Conservation (phyloP, 1,140 invertebrate genomes). For the Nylanderia fulva region DNA sequence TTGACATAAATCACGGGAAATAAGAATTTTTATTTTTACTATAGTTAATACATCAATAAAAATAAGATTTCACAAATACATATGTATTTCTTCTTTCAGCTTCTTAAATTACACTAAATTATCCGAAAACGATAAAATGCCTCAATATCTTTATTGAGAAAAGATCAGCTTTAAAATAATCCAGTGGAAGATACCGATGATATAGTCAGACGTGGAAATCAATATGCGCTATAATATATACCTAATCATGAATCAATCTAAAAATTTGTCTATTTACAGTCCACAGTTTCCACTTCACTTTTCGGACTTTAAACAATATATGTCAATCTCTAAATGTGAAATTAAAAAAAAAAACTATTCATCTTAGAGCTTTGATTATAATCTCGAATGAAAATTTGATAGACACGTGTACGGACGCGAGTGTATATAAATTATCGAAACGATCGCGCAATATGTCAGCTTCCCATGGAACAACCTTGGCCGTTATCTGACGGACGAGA, state of each 20-base stretch:
- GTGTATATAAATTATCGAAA: no score
- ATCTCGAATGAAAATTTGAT: no score
- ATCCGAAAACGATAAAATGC: not conserved
- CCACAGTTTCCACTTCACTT: no score
- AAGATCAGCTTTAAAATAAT: not conserved
- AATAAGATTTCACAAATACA: not conserved
- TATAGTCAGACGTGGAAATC: slow-evolving; percentile 11
- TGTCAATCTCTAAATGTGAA: no score
- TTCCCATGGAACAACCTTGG: slow-evolving; percentile 19
- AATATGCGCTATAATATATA: not conserved
- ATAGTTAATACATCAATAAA: not conserved
- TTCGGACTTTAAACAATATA: no score
- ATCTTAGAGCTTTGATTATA: no score
- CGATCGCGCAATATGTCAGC: slow-evolving; percentile 56
- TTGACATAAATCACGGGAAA: no score
- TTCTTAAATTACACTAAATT: not conserved
- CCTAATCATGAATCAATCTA: no score
- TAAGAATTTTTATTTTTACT: no score
- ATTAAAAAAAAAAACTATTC: no score
- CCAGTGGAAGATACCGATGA: not conserved
- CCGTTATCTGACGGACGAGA: not conserved
- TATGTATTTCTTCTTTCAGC: not conserved
- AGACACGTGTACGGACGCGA: no score
- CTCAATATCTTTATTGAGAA: not conserved
- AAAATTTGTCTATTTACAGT: no score